Evolutionary conservation across 1,140 invertebrate species (phyloP), one percentile per base, ranked within the genome.

Genomic region (Neodiprion lecontei): DNA sequence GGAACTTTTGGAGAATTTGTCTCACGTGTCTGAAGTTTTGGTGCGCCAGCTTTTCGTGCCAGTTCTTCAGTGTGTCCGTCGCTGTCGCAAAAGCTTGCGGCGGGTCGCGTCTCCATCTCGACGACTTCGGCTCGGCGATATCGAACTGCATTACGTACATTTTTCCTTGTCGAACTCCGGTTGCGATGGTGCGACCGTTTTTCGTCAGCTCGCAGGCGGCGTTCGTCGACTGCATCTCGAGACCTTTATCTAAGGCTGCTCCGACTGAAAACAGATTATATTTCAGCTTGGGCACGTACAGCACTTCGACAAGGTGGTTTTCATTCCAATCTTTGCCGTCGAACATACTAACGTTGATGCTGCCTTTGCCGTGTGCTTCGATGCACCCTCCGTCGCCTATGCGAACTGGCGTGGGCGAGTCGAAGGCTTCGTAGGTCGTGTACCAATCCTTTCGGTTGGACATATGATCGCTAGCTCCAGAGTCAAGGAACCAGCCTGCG

Each of bases 261-360:
- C 81, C 82, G 9, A 83, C 75, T 8, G 87, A 88, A 65, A 89
- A 86, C n/a, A 88, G 72, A 74, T 89, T 89, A 17, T 72, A 81
- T 61, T 82, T 79, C 10, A 89, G 70, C 48, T 88, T 80, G 0
- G 87, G 85, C 47, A 87, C 82, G 75, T 77, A 86, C 70, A 86
- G 67, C 0, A 88, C 85, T 72, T 87, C 79, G 1, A 78, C 69
- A n/a, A 87, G 76, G 77, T 81, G 67, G 14, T 75, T 80, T 53
- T 69, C 23, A 9, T 10, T 49, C 79, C 79, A 83, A 17, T 74
- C 72, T n/a, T 75, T 70, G 14, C 79, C 79, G n/a, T 82, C 61
- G 17, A 72, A 78, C 66, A 76, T 77, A 61, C 79, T 21, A 14
- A 85, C 76, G 50, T 78, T 77, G 10, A 83, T 77, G 7, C 69